These are phyloP conservation scores for Meles meles DNA, from an alignment of 2,113 vertebrate species.

Conservation along the genomic window DNA sequence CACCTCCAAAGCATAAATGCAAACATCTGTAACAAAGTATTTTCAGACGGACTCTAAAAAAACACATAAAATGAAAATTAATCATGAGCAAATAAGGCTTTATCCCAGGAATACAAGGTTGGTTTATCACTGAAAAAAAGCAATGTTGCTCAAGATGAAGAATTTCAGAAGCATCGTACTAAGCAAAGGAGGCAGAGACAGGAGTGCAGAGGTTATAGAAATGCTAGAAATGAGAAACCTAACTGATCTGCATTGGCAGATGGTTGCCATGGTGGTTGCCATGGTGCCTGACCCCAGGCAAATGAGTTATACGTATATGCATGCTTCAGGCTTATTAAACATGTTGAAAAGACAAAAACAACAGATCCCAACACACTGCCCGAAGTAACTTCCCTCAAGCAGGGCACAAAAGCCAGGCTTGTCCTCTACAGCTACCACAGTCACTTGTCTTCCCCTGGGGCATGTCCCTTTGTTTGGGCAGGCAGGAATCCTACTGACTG, in stretches of 20 bases:
- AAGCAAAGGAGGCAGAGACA: not conserved
- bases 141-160: not conserved
- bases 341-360: not conserved
- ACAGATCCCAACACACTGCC: not conserved
- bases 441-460: not conserved
- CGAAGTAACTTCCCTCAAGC: not conserved
- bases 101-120: not conserved
- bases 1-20: not conserved
- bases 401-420: not conserved
- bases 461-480: not conserved
- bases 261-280: not conserved
- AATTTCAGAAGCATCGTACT: not conserved
- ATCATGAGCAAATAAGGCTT: not conserved
- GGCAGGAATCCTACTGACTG: not conserved
- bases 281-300: not conserved
- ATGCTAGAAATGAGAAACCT: not conserved
- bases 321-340: not conserved
- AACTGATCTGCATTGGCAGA: not conserved
- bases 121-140: not conserved
- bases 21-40: not conserved
- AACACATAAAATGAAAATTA: not conserved
- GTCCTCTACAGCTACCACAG: not conserved
- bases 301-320: not conserved
- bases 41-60: not conserved
- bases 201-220: not conserved